phyloP scores from a whole-genome alignment of 2,113 vertebrate species.

The Ptychochromis oligacanthus region DNA sequence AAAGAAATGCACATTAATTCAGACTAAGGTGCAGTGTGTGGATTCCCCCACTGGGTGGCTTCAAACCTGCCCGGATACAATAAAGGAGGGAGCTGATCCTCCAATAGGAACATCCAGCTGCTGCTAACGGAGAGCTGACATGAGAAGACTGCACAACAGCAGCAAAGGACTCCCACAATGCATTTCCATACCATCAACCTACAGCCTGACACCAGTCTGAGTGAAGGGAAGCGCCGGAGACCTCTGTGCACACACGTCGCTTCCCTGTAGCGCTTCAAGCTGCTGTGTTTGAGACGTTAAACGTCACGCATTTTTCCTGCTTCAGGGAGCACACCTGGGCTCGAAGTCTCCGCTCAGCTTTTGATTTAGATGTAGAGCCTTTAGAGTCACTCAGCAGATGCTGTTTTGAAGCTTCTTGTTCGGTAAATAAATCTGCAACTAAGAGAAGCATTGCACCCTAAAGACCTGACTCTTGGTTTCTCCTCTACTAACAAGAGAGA shows the following conservation, averaged over 20 bases:
- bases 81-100: conserved; percentile 29
- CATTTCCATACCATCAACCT: conserved; percentile 57
- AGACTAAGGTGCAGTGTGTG: conserved; percentile 49
- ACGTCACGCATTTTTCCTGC: not conserved
- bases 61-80: conserved; percentile 74
- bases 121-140: conserved; percentile 35
- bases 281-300: not conserved
- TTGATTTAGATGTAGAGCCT: too few species aligned
- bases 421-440: not conserved
- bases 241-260: not conserved
- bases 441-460: not conserved
- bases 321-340: not conserved
- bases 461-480: not conserved
- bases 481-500: not conserved
- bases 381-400: too few species aligned
- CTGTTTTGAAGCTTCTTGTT: not conserved
- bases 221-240: not conserved
- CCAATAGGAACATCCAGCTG: conserved; percentile 62
- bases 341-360: not conserved
- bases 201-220: not conserved
- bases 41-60: conserved; percentile 66
- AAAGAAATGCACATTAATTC: not conserved
- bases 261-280: not conserved
- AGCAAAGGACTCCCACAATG: conserved; percentile 58
- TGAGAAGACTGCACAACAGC: conserved; percentile 53